Conservation (phyloP, 2,113 vertebrate genomes). For the Sula dactylatra region DNA sequence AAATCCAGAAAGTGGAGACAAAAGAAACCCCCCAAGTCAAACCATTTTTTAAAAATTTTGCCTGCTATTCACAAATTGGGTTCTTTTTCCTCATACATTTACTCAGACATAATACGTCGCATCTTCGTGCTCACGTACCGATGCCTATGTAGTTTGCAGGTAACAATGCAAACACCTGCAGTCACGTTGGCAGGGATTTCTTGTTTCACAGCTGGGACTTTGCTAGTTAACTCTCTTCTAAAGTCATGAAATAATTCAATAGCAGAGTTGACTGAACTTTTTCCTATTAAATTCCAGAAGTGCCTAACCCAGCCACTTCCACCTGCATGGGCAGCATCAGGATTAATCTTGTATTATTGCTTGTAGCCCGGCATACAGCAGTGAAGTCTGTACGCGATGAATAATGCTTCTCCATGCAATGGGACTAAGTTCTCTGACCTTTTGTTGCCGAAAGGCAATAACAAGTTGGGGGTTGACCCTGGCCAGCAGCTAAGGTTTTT, state of each 20-base stretch:
- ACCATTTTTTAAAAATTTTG: rapidly evolving
- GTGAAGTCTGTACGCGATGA: neutral
- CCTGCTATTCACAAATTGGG: rapidly evolving
- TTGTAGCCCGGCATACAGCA: neutral
- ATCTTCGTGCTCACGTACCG: rapidly evolving
- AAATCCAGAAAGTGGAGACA: neutral
- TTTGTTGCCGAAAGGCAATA: neutral
- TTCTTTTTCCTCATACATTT: neutral
- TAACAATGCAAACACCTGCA: neutral
- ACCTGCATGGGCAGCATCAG: too few relatives aligned
- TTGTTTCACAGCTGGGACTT: neutral
- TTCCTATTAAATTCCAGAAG: neutral
- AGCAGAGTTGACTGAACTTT: neutral
- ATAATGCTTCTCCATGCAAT: neutral
- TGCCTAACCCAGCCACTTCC: neutral
- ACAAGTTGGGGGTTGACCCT: neutral
- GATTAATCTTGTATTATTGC: neutral
- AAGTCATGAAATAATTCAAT: neutral
- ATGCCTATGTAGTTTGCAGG: neutral
- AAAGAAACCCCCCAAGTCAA: neutral
- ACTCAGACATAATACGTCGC: rapidly evolving
- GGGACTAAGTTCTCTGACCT: neutral
- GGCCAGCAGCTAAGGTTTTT: neutral
- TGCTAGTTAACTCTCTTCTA: neutral
- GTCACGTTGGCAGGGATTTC: neutral